These are phyloP conservation scores for Nothocercus nigrocapillus DNA, from an alignment of 2,113 vertebrate species.

Conservation along the genomic window DNA sequence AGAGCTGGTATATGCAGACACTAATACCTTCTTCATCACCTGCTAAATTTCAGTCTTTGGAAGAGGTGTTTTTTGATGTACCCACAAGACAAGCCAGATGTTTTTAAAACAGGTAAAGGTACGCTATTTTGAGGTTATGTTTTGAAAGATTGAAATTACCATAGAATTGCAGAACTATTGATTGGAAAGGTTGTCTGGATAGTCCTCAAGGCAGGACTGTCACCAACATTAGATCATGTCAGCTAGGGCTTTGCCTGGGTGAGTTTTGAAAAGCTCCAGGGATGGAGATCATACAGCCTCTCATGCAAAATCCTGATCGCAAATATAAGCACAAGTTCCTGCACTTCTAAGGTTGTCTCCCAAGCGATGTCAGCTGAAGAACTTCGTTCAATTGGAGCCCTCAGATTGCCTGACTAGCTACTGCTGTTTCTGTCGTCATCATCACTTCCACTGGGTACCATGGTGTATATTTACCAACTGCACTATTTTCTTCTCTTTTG, in stretches of 20 bases:
- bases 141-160: background rate
- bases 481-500: conserved; percentile 50
- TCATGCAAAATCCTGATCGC: background rate
- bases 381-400: background rate
- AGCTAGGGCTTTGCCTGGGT: background rate
- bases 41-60: background rate
- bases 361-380: background rate
- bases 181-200: background rate
- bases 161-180: background rate
- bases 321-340: background rate
- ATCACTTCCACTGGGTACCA: background rate
- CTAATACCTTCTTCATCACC: background rate
- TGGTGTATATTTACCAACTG: conserved; percentile 13
- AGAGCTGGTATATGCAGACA: background rate
- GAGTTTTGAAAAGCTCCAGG: background rate
- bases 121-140: background rate
- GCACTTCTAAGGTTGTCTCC: background rate
- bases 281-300: background rate
- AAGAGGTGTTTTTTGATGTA: background rate
- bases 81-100: background rate
- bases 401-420: background rate
- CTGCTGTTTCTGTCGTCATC: background rate
- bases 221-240: background rate
- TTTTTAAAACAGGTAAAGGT: background rate
- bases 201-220: background rate